phyloP scores from a whole-genome alignment of 2,113 vertebrate genomes.

The Hydrochoerus hydrochaeris region DNA sequence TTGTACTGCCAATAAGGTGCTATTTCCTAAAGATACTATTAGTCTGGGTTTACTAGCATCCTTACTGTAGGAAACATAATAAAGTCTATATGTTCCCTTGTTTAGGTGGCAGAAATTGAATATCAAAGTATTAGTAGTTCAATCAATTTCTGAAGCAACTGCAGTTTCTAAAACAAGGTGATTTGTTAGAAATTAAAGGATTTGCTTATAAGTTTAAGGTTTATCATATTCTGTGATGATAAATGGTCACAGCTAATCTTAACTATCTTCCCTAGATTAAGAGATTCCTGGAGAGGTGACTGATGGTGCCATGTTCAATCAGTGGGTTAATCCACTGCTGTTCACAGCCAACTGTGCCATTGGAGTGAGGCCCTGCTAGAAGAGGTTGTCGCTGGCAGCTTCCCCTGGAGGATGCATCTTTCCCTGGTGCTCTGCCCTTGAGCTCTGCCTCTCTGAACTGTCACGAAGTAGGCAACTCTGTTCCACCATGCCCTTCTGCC shows the following conservation, averaged over 20 bases:
- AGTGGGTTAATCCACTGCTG: neutral
- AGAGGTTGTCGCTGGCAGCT: neutral
- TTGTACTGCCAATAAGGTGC: neutral
- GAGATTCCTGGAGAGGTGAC: neutral
- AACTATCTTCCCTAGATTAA: neutral
- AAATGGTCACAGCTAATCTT: neutral
- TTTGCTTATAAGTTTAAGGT: neutral
- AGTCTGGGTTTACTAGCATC: neutral
- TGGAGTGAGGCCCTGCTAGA: neutral
- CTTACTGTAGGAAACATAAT: neutral
- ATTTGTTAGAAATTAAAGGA: slow-evolving; percentile 15
- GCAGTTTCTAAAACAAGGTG: slow-evolving; percentile 65
- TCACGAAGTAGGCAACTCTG: neutral
- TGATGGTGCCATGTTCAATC: neutral
- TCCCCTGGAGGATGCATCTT: neutral
- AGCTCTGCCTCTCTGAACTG: neutral
- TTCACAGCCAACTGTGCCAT: neutral
- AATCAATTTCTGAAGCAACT: slow-evolving; percentile 34
- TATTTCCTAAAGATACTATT: neutral
- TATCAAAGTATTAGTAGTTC: slow-evolving; percentile 34
- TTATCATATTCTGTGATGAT: neutral
- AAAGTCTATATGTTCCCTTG: slow-evolving; percentile 18
- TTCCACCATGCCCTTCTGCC: neutral
- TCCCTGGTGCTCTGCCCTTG: neutral
- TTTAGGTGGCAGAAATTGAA: slow-evolving; percentile 70